Conservation (phyloP, 2,797 vertebrate species). For the Perdix hodgsoniae region DNA sequence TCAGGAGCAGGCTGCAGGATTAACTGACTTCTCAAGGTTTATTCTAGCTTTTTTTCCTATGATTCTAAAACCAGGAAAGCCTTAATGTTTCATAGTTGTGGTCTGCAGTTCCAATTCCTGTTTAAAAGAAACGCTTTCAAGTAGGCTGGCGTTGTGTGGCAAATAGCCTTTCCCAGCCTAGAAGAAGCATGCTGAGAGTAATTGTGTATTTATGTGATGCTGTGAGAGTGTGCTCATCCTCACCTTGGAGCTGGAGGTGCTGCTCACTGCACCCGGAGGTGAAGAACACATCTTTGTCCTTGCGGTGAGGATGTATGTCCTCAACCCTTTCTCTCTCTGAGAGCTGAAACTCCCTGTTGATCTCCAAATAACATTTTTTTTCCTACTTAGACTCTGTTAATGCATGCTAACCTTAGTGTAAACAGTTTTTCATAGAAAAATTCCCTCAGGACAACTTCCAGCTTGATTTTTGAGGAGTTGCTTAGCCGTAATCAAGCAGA, state of each 20-base stretch:
- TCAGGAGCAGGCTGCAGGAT: not conserved
- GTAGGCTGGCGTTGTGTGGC: accelerated
- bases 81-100: accelerated
- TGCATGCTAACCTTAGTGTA: conserved; percentile 38
- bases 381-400: not conserved
- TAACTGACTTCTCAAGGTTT: not conserved
- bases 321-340: not conserved
- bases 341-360: conserved; percentile 44
- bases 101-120: not conserved
- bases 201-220: not conserved
- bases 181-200: not conserved
- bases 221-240: not conserved
- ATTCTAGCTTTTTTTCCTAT: not conserved
- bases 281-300: not conserved
- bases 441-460: conserved; percentile 55
- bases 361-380: conserved; percentile 48
- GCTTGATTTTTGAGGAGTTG: conserved; percentile 27
- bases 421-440: conserved; percentile 35
- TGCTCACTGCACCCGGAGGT: not conserved
- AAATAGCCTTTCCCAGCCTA: not conserved
- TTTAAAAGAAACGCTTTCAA: not conserved
- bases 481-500: not conserved
- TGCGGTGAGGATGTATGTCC: not conserved
- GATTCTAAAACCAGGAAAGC: not conserved
- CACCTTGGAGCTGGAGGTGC: not conserved